Evolutionary conservation across 2,113 vertebrate species (phyloP), one percentile per base, ranked within the genome.

Genomic region (Synodontis membranacea): DNA sequence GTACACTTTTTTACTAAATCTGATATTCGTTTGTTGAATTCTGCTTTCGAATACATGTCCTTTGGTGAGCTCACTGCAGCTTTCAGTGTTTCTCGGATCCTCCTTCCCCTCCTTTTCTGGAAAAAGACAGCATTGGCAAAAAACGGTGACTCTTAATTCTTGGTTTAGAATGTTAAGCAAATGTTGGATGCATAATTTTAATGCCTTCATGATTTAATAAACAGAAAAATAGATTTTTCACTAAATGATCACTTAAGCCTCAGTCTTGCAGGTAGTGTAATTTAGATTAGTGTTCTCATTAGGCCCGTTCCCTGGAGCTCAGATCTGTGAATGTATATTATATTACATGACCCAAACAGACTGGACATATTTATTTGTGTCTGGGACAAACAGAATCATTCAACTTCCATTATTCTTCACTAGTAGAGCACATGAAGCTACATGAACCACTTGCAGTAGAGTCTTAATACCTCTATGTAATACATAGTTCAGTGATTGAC

Each of bases 241-340:
- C 39, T 10, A 70, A 12, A 44, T 44, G 10, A 44, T 74, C 10
- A 74, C 28, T 68, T 42, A 44, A 74, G 37, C 3, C 21, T 42
- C 1, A 25, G 34, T 5, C 2, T 75, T 46, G 25, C 42, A 72
- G 25, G 23, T 44, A 42, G 17, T 42, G 42, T 25, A 11, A 44
- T 72, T 72, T 72, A 23, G 37, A 72, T 11, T 11, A 12, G 37
- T 25, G 68, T 44, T 72, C n/a, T 12, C 42, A 0, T 28, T 46
- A n/a, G 1, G 28, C 25, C 23, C 44, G 37, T 42, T 23, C 9
- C 37, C 9, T 2, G 5, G 23, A 46, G 4, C 11, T 74, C 42
- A 74, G 46, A 74, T 25, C 23, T 74, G 70, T 74, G 70, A 74
- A 46, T 28, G 70, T 74, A 23, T 37, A 56, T 42, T 50, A 84